Conservation (phyloP, 1,140 invertebrate genomes). For the Bombyx mori region DNA sequence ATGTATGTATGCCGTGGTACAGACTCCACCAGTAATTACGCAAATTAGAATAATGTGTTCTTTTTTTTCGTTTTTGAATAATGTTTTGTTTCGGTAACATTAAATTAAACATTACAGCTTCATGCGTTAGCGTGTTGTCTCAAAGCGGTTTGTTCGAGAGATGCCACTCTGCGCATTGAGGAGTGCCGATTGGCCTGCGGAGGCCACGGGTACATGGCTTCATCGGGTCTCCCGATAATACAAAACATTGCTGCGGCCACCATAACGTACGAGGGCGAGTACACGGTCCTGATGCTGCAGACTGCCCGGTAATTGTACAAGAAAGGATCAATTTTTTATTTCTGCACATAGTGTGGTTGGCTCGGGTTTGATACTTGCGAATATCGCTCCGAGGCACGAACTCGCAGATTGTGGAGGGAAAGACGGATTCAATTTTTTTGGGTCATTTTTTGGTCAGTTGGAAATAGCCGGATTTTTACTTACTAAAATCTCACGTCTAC, state of each 20-base stretch:
- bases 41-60: too few relatives aligned
- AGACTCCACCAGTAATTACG: too few relatives aligned
- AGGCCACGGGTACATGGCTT: constrained; percentile 90
- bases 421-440: too few relatives aligned
- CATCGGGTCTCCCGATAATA: constrained; percentile 85
- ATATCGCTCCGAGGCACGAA: too few relatives aligned
- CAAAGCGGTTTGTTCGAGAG: constrained; percentile 86
- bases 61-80: too few relatives aligned
- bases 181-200: constrained; percentile 86
- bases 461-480: too few relatives aligned
- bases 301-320: constrained; percentile 76
- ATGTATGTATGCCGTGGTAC: too few relatives aligned
- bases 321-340: neutral
- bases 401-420: too few relatives aligned
- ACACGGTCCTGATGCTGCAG: constrained; percentile 90
- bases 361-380: too few relatives aligned
- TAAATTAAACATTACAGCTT: constrained; percentile 68
- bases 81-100: too few relatives aligned
- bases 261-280: constrained; percentile 94
- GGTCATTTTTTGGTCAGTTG: too few relatives aligned
- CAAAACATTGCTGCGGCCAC: constrained; percentile 86
- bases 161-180: constrained; percentile 80
- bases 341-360: neutral
- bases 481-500: too few relatives aligned
- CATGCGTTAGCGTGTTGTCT: constrained; percentile 90